Evolutionary conservation across 2,888 invertebrate genomes (phyloP), one percentile per base, ranked within the genome.

Genomic region (Cheilosia soror): DNA sequence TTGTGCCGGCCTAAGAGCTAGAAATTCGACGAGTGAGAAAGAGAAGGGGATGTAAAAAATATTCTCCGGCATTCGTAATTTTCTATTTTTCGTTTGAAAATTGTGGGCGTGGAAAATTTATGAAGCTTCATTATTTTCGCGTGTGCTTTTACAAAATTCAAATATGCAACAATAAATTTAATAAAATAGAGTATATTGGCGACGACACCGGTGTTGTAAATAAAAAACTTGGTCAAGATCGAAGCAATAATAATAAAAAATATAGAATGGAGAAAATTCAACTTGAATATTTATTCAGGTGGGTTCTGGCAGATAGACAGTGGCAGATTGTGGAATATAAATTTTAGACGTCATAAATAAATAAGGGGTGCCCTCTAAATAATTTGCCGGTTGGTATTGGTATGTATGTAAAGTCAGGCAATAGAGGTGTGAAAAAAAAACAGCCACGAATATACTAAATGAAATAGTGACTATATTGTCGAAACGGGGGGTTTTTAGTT

Each of bases 191-290:
- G 5, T 57, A 9, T 11, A 37, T 37, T n/a, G n/a, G n/a, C 9
- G 33, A 11, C 37, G 37, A 37, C 60, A 62, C 37, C 51, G 40
- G 42, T 31, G 51, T 51, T 37, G n/a, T 53, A 55, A 72, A 53
- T 7, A 66, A 68, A 68, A 75, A 75, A 69, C 68, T 81, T 81
- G 81, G 81, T 81, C 81, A 81, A 75, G 75, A 75, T 57, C 75
- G 47, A 63, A 75, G 62, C 15, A 60, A 47, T 47, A 42, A 60
- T 40, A 25, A 51, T 29, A 31, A 37, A 63, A 15, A 29, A 66
- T 33, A 37, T 25, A 11, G 27, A 20, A 27, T 20, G 31, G 29
- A 33, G 5, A 31, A 51, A n/a, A 51, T 33, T 37, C 25, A 15
- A 49, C 6, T 25, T 20, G 20, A 37, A 25, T 49, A 33, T 65